Evolutionary conservation across 2,797 vertebrate species (phyloP).

Genomic region (Lepilemur ruficaudatus): DNA sequence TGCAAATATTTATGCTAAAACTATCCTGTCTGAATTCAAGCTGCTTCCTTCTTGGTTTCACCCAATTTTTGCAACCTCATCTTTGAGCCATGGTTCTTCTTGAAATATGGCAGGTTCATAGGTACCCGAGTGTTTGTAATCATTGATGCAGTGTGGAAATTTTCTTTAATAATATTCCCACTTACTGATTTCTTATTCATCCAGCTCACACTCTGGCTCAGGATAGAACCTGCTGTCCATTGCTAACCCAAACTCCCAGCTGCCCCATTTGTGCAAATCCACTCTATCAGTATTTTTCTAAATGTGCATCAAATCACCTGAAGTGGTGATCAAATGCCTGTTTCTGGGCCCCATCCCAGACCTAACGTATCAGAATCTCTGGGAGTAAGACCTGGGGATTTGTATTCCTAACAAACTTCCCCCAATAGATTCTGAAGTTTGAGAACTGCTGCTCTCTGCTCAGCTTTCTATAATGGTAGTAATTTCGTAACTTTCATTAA

Average conservation of each 20-base stretch:
- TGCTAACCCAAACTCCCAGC: background rate
- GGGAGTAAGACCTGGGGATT: background rate
- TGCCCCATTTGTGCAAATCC: constrained; percentile 9
- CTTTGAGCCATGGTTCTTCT: background rate
- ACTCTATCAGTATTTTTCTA: background rate
- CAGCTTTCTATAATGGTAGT: background rate
- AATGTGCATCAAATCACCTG: constrained; percentile 12
- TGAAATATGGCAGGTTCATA: background rate
- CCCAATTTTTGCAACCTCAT: background rate
- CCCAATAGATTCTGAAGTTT: background rate
- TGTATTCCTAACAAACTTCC: background rate
- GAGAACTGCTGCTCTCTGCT: background rate
- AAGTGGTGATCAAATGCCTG: background rate
- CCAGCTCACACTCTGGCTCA: background rate
- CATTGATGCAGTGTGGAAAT: background rate
- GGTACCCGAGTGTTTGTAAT: background rate
- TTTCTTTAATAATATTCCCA: background rate
- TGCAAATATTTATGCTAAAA: constrained; percentile 16
- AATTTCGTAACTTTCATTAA: background rate
- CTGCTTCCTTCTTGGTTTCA: background rate
- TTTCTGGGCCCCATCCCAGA: background rate
- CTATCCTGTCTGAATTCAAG: background rate
- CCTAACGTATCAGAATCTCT: background rate
- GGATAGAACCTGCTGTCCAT: background rate
- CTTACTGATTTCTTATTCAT: background rate